Evolutionary conservation across 2,113 vertebrate genomes (phyloP).

Genomic region (Calonectris borealis): DNA sequence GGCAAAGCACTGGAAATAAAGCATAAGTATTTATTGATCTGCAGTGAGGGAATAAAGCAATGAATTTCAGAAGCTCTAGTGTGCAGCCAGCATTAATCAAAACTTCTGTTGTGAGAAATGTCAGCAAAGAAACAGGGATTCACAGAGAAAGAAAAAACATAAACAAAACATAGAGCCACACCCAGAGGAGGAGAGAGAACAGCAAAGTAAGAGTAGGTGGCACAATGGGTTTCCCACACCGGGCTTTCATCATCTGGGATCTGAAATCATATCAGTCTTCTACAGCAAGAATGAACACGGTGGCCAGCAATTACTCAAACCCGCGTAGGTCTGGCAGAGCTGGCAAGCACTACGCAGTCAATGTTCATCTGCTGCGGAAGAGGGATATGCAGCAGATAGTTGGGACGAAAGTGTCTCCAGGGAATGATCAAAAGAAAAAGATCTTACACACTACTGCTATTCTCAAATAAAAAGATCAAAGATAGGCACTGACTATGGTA

Average conservation of each 20-base stretch:
- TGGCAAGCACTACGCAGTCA: not conserved
- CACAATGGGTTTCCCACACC: constrained; percentile 3
- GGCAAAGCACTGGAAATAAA: constrained; percentile 57
- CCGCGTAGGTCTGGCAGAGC: not conserved
- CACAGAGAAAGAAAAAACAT: not conserved
- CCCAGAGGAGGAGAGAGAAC: constrained; percentile 20
- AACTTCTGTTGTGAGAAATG: constrained; percentile 47
- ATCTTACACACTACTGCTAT: not conserved
- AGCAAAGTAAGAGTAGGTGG: constrained; percentile 19
- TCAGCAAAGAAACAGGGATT: constrained; percentile 42
- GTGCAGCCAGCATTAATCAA: constrained; percentile 59
- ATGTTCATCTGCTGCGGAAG: not conserved
- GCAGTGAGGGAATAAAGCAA: constrained; percentile 61
- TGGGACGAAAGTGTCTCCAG: not conserved
- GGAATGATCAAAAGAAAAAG: not conserved
- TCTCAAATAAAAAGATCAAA: not conserved
- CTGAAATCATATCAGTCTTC: not conserved
- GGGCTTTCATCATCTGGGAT: not conserved
- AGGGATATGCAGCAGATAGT: not conserved
- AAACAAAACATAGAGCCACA: not conserved
- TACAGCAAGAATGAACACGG: not conserved
- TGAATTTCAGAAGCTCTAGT: constrained; percentile 59
- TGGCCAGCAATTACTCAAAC: not conserved
- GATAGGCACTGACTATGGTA: not conserved
- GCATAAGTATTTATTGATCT: constrained; percentile 63